Base-by-base conservation (phyloP, 2,797 vertebrate species). In the Picus viridis region DNA sequence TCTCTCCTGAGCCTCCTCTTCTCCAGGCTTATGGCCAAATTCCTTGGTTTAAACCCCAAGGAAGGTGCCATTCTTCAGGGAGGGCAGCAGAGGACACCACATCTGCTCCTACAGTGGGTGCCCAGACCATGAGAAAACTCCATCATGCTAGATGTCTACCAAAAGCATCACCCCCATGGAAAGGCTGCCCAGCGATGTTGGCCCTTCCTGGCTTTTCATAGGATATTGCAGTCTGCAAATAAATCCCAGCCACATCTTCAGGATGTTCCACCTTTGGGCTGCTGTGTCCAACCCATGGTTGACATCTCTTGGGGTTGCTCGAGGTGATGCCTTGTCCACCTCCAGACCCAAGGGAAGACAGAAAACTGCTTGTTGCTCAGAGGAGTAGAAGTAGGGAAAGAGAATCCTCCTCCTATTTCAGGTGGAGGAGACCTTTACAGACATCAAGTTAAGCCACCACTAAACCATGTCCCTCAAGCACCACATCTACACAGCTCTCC, bases 101-200 rank as follows among this genome's bases (percentile, higher is more conserved):
- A 20, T 16, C 86, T 68, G 43, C 67, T 83, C 36, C 30, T 26
- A 2, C 45, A 49, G 3, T 0, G 16, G 17, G 3, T 12, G 4
- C 18, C 12, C 7, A 18, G 51, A 45, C 23, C 3, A 1, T 49
- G 12, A 49, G 27, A 71, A 87, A 86, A 58, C 4, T n/a, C 8
- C 23, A 30, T 5, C 4, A 0, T 1, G 1, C 5, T 20, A 39
- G 34, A 14, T 8, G 9, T 8, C 54, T 15, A 47, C 19, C 61
- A 53, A 12, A 23, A 53, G n/a, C 64, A 70, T 7, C 61, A 49
- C 13, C 54, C 26, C 5, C n/a, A 4, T 0, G 1, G 43, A n/a
- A 75, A 34, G 49, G 3, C 7, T 16, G 15, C n/a, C 20, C 54
- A 18, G 23, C 34, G 20, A 23, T 10, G 4, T 20, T 82, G 29